Conservation (phyloP, 1,140 invertebrate genomes). For the Zaprionus ghesquierei region DNA sequence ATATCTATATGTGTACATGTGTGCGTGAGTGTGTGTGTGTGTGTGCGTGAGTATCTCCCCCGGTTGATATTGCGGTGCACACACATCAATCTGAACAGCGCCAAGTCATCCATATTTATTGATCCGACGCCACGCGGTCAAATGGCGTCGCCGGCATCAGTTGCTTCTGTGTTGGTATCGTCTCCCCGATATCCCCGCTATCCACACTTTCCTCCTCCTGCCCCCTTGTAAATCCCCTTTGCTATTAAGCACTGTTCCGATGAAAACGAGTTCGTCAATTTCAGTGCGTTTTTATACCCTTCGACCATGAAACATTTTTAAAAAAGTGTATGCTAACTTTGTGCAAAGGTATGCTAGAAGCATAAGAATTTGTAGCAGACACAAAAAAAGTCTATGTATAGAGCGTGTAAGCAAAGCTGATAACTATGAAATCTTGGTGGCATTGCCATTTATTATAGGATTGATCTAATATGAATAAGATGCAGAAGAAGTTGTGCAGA, state of each 20-base stretch:
- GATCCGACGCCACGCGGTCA: constrained; percentile 57
- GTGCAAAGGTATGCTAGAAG: too few species aligned
- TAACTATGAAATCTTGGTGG: too few species aligned
- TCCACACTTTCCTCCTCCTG: neutral
- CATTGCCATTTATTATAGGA: too few species aligned
- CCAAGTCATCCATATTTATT: constrained; percentile 80
- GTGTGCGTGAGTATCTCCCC: constrained; percentile 23
- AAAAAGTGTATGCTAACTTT: too few species aligned
- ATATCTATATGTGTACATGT: neutral
- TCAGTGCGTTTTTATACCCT: constrained; percentile 29
- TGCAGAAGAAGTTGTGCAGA: too few species aligned
- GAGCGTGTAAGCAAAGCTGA: too few species aligned
- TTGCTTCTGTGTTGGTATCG: constrained; percentile 41
- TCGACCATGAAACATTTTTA: neutral
- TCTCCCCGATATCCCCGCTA: neutral
- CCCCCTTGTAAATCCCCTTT: neutral
- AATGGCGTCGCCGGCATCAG: constrained; percentile 54
- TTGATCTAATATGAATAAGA: too few species aligned
- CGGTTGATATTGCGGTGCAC: constrained; percentile 29
- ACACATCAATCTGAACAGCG: constrained; percentile 73
- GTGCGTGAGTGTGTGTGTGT: neutral
- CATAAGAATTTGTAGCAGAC: too few species aligned
- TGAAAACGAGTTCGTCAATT: constrained; percentile 63
- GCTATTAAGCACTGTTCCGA: constrained; percentile 16
- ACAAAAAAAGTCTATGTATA: too few species aligned